Conservation (phyloP, 2,113 vertebrate genomes). For the Anarrhichthys ocellatus region DNA sequence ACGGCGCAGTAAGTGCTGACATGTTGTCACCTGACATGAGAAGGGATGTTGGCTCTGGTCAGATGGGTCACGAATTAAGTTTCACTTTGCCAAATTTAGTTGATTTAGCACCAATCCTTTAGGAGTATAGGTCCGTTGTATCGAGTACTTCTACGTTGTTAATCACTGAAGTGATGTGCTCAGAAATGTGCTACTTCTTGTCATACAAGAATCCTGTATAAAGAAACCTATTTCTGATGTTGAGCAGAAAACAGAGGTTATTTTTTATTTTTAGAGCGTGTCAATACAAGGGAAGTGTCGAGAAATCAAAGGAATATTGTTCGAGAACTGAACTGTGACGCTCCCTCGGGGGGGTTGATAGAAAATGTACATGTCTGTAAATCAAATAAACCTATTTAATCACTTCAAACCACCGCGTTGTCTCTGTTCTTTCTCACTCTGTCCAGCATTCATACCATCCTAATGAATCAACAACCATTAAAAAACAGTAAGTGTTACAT, state of each 20-base stretch:
- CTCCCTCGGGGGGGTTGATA: conserved; percentile 85
- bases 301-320: conserved; percentile 73
- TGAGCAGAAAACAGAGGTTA: conserved; percentile 90
- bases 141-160: conserved; percentile 69
- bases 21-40: conserved; percentile 30
- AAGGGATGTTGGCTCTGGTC: conserved; percentile 49
- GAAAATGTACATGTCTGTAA: conserved; percentile 96
- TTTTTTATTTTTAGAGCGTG: conserved; percentile 96
- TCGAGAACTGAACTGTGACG: conserved; percentile 87
- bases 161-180: conserved; percentile 79
- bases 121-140: conserved; percentile 53
- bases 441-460: background rate
- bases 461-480: background rate
- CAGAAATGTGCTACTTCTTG: conserved; percentile 91
- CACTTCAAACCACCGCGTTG: conserved; percentile 70
- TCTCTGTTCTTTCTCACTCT: conserved; percentile 8
- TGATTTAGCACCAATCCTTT: conserved; percentile 61
- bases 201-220: conserved; percentile 97
- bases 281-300: conserved; percentile 71
- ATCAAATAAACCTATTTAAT: conserved; percentile 96
- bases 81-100: conserved; percentile 79
- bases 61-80: conserved; percentile 61
- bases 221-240: conserved; percentile 93
- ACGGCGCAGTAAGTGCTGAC: conserved; percentile 39
- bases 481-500: background rate